Percentiles rank a stretch among this genome's conserved stretches.
These are phyloP conservation scores for Tetramorium bicarinatum DNA, from an alignment of 2,888 invertebrate species.

Conservation along the genomic window DNA sequence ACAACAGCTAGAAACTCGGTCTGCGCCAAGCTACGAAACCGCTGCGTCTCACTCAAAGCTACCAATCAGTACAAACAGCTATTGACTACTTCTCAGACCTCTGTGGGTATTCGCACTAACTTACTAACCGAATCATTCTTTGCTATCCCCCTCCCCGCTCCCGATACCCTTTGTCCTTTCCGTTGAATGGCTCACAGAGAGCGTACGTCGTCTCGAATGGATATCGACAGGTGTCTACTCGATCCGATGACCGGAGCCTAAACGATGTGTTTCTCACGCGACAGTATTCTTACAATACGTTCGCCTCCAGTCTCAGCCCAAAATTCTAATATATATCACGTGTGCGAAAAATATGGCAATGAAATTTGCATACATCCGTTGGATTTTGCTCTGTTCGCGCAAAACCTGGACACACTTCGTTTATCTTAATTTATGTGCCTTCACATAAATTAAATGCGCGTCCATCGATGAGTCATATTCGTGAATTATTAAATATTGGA, in stretches of 20 bases:
- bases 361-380: conserved; percentile 54
- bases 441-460: conserved; percentile 20
- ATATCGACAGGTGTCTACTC: conserved; percentile 47
- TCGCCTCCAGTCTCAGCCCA: conserved; percentile 32
- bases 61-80: conserved; percentile 85
- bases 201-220: conserved; percentile 66
- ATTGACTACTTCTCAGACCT: conserved; percentile 85
- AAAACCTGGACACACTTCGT: conserved; percentile 17
- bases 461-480: neutral
- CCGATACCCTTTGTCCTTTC: conserved; percentile 56
- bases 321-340: conserved; percentile 34
- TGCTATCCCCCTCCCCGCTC: conserved; percentile 71
- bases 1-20: conserved; percentile 85
- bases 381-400: conserved; percentile 51
- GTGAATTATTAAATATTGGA: conserved; percentile 15
- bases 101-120: conserved; percentile 86
- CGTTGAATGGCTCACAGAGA: conserved; percentile 67
- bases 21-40: conserved; percentile 85
- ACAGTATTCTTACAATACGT: conserved; percentile 50
- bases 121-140: conserved; percentile 82
- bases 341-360: conserved; percentile 70
- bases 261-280: conserved; percentile 68
- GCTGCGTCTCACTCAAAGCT: conserved; percentile 86
- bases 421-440: conserved; percentile 34
- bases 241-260: conserved; percentile 44